Percentiles rank a stretch among this genome's conserved stretches.
phyloP scores from a whole-genome alignment of 2,888 invertebrate genomes.

The Drosophila bunnanda region DNA sequence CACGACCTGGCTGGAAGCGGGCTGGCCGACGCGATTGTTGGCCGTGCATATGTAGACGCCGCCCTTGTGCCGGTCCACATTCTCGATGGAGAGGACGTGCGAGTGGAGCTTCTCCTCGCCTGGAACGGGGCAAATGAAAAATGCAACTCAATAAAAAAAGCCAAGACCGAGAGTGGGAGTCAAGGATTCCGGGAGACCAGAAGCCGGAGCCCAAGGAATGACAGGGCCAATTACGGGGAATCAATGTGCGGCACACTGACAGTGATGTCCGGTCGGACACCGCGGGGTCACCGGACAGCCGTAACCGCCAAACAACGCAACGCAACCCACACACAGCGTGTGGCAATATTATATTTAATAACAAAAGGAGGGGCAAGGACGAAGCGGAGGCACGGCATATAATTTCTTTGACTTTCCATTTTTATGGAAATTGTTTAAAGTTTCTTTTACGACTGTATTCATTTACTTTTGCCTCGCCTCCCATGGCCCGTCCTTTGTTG shows the following conservation, averaged over 20 bases:
- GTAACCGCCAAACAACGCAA: conserved; percentile 31
- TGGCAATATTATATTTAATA: conserved; percentile 68
- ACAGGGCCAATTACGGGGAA: conserved; percentile 73
- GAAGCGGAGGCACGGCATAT: conserved; percentile 40
- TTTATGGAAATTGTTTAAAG: conserved; percentile 77
- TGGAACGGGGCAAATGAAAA: conserved; percentile 68
- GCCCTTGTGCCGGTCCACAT: conserved; percentile 88
- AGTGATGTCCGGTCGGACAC: conserved; percentile 33
- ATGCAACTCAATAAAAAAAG: conserved; percentile 57
- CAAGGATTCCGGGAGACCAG: conserved; percentile 1
- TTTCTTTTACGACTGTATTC: conserved; percentile 61
- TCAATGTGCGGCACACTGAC: conserved; percentile 45
- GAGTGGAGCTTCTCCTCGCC: conserved; percentile 88
- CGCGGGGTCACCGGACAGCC: conserved; percentile 24
- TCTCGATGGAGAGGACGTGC: conserved; percentile 87
- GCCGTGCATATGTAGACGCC: conserved; percentile 88
- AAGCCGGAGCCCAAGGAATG: conserved; percentile 55
- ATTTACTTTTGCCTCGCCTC: conserved; percentile 54
- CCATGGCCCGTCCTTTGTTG: conserved; percentile 29
- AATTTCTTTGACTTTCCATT: conserved; percentile 73
- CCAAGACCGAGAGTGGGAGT: conserved; percentile 4
- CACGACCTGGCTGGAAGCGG: conserved; percentile 87
- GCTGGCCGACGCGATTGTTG: conserved; percentile 87
- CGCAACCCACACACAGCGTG: conserved; percentile 37
- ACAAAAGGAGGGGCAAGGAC: conserved; percentile 43